These are phyloP conservation scores for Congeria kusceri DNA, from an alignment of 2,888 invertebrate genomes.

Conservation along the genomic window DNA sequence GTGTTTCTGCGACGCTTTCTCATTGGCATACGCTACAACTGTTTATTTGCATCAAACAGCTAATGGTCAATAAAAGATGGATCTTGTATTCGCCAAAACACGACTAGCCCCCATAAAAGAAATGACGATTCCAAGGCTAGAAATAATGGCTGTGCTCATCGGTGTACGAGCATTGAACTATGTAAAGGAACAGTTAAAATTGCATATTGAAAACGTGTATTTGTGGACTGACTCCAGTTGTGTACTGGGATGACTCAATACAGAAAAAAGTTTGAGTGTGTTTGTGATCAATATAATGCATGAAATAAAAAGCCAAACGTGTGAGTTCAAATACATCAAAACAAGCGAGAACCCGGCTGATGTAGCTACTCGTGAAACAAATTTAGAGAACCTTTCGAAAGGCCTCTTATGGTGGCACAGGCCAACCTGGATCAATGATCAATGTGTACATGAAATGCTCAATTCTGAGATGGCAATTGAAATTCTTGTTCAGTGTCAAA, in stretches of 20 bases:
- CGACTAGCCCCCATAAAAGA: slow-evolving; percentile 14
- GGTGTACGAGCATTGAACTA: slow-evolving; percentile 23
- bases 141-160: slow-evolving; percentile 28
- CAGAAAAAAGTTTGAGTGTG: slow-evolving; percentile 3
- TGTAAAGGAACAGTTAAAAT: slow-evolving; percentile 18
- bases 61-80: background rate
- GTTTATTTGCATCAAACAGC: background rate
- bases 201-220: background rate
- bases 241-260: slow-evolving; percentile 12
- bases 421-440: background rate
- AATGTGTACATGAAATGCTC: background rate
- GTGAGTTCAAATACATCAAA: slow-evolving; percentile 2
- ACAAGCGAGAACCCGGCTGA: slow-evolving; percentile 16
- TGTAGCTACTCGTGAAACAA: slow-evolving; percentile 6
- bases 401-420: too few species aligned
- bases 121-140: slow-evolving; percentile 27
- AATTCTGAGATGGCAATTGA: too few species aligned
- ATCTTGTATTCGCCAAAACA: slow-evolving; percentile 9
- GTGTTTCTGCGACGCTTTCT: slow-evolving; percentile 21
- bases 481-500: background rate
- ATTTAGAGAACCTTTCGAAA: background rate
- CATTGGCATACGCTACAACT: background rate
- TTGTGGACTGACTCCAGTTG: slow-evolving; percentile 26
- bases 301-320: slow-evolving; percentile 1
- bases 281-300: slow-evolving; percentile 18